A percentile compares a stretch with the other conserved stretches of the same genome.
These are phyloP conservation scores for Oceanodroma leucorhoa DNA, from an alignment of 2,797 vertebrate species.

Conservation along the genomic window DNA sequence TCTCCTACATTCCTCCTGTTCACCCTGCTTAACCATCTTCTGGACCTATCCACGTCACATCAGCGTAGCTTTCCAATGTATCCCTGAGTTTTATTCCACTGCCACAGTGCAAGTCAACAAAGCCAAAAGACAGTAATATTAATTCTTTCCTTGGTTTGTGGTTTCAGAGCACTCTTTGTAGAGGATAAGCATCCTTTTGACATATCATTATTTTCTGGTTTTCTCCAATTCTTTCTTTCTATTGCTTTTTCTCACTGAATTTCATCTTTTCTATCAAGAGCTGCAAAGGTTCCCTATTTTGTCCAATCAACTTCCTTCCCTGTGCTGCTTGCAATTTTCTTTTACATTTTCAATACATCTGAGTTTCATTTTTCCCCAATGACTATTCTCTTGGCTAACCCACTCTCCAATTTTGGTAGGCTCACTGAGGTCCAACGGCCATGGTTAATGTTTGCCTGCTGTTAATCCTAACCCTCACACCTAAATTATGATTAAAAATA, in stretches of 20 bases:
- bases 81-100: not conserved
- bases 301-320: not conserved
- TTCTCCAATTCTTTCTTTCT: not conserved
- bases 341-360: not conserved
- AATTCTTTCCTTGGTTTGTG: not conserved
- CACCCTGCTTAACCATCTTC: not conserved
- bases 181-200: not conserved
- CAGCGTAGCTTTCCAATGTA: rapidly evolving
- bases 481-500: constrained; percentile 56
- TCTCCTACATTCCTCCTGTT: not conserved
- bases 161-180: not conserved
- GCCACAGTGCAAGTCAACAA: not conserved
- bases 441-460: constrained; percentile 44
- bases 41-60: not conserved
- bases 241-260: not conserved
- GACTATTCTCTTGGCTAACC: not conserved
- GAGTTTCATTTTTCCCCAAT: constrained; percentile 35
- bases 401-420: not conserved
- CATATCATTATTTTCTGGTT: not conserved
- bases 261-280: not conserved
- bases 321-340: constrained; percentile 9
- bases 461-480: constrained; percentile 56
- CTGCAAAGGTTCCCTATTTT: not conserved
- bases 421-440: not conserved
- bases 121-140: not conserved